These are phyloP conservation scores for Cyprinodon tularosa DNA, from an alignment of 2,113 vertebrate species.

Conservation along the genomic window DNA sequence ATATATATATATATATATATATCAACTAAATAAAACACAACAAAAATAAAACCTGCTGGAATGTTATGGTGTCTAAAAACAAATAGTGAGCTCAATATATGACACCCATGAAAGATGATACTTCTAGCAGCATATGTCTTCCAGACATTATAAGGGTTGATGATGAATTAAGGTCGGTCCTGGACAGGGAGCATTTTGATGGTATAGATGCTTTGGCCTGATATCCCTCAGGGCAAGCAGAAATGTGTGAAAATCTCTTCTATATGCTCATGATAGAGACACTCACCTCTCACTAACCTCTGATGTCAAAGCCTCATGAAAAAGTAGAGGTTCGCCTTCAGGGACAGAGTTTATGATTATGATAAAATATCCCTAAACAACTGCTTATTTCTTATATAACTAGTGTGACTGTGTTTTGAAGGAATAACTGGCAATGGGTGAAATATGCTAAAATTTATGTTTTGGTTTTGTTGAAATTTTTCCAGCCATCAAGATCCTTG, in stretches of 20 bases:
- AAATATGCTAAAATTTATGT: constrained; percentile 10
- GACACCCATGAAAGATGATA: constrained; percentile 78
- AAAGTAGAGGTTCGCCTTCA: constrained; percentile 21
- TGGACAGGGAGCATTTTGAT: constrained; percentile 62
- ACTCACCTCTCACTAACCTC: constrained; percentile 73
- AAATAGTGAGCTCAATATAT: constrained; percentile 69
- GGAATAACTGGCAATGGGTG: neutral
- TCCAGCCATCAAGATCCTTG: neutral
- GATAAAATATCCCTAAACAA: constrained; percentile 56
- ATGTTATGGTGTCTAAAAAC: constrained; percentile 71
- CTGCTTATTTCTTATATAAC: constrained; percentile 30
- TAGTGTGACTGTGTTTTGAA: constrained; percentile 34
- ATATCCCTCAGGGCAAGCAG: constrained; percentile 66
- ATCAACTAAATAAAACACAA: constrained; percentile 31
- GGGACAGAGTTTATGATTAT: constrained; percentile 65
- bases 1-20: too few relatives aligned
- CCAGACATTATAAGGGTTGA: constrained; percentile 71
- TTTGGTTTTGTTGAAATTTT: constrained; percentile 13
- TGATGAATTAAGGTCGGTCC: constrained; percentile 75
- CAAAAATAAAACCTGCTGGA: constrained; percentile 63
- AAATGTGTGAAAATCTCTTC: constrained; percentile 55
- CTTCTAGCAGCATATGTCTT: constrained; percentile 75
- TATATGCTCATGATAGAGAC: constrained; percentile 58
- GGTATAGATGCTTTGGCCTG: constrained; percentile 66
- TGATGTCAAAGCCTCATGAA: constrained; percentile 58